phyloP scores from a whole-genome alignment of 2,797 vertebrate species.

The Australoheros facetus region DNA sequence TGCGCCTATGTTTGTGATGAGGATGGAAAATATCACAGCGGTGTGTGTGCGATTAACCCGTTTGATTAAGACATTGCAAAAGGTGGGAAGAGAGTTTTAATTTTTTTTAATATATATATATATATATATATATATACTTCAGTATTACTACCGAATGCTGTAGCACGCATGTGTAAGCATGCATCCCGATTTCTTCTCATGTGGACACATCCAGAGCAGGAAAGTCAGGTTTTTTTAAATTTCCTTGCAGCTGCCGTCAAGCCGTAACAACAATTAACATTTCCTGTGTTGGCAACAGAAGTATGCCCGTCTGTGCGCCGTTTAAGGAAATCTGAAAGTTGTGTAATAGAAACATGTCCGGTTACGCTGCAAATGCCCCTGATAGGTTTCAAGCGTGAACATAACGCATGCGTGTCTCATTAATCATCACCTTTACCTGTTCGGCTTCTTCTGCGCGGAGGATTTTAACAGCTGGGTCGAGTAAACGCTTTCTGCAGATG shows the following conservation, averaged over 20 bases:
- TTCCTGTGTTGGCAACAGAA: neutral
- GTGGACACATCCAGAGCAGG: neutral
- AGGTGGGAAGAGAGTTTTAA: neutral
- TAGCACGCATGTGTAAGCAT: neutral
- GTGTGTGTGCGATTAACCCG: constrained; percentile 18
- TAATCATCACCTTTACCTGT: constrained; percentile 61
- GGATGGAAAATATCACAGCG: constrained; percentile 5
- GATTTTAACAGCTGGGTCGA: neutral
- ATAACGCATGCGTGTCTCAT: constrained; percentile 21
- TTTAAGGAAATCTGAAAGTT: neutral
- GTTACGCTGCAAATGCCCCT: neutral
- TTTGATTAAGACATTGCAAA: neutral
- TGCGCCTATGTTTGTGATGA: constrained; percentile 1
- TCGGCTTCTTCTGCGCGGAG: constrained; percentile 1
- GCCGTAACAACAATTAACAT: neutral
- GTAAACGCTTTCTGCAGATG: constrained; percentile 18
- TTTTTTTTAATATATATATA: neutral
- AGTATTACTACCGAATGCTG: neutral
- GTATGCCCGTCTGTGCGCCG: neutral
- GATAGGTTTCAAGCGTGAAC: neutral
- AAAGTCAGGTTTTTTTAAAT: neutral
- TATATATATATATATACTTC: neutral
- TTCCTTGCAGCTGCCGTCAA: neutral
- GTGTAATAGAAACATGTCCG: neutral
- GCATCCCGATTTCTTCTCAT: neutral